Base-by-base conservation (phyloP, 2,888 invertebrate genomes). In the Acrobasis consociella region DNA sequence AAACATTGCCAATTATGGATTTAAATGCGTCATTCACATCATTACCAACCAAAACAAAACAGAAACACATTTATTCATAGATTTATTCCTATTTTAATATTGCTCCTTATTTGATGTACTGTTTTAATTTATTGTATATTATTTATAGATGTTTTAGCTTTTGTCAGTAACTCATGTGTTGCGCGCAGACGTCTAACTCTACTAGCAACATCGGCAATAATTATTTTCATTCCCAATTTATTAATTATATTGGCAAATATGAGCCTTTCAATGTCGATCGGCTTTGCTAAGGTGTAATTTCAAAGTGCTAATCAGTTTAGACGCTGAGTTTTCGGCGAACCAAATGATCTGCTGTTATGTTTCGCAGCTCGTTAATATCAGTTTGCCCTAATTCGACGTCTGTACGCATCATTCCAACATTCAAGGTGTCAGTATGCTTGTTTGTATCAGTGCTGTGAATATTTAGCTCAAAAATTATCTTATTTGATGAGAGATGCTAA, bases 161-260 rank as follows among this genome's bases (percentile, higher is more conserved):
- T 81, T 82, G 82, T 85, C 75, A 78, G 81, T 84, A 85, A 86
- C 81, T 71, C 11, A 31, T 52, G 62, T 73, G 59, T 38, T 60
- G 38, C 49, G 58, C 49, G 11, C 15, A 58, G 58, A 16, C 38
- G 2, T 55, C 10, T 8, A 13, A 11, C 11, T 8, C 31, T 31
- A 52, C 31, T 31, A 13, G 52, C 22, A 10, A n/a, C 13, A n/a
- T 46, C 5, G n/a, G 46, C 46, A 13, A 46, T 46, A 46, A 2
- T 3, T 3, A 46, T 46, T 31, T 31, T 31, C 31, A 5, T 31
- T 31, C 31, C 5, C 31, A 31, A 31, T 7, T 31, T 31, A 31
- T 31, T 31, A 31, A 31, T 31, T 5, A 31, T 8, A 31, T 31
- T 31, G 31, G 7, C 13, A 46, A 46, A 7, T 11, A 13, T 46